Evolutionary conservation across 1,140 invertebrate species (phyloP), one percentile per base, ranked within the genome.

Genomic region (Saccostrea glomerata): DNA sequence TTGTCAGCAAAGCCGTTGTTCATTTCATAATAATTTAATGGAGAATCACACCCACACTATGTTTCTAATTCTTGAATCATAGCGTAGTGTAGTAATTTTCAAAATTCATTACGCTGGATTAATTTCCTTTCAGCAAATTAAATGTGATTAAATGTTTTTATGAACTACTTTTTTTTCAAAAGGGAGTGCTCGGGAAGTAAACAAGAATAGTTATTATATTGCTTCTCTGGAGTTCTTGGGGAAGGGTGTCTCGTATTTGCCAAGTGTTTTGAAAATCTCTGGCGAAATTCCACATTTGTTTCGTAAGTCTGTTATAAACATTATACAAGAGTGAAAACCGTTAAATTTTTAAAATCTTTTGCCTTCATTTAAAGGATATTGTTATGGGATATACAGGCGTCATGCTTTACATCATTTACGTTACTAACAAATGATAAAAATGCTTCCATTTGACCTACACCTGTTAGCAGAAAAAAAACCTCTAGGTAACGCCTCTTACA

Each of bases 241-340:
- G 58, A 11, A 40, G 70, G 36, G 25, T 9, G 15, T 25, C 2
- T 77, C 3, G 23, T 77, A 12, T 13, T 77, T 77, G 70, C 70
- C 70, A 77, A 77, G 25, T 77, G 30, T 77, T 77, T 30, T 30
- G 70, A 77, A 17, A 12, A 36, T 77, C 70, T 36, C 25, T 77
- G 70, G 70, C 70, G 25, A 30, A 30, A 15, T 77, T 77, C 70
- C 70, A 77, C 30, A 66, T 66, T 66, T 47, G 58, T 20, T 20
- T 63, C n/a, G 70, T 36, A 36, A 30, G 70, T 25, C 30, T 77
- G 70, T 36, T 6, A 36, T 36, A 77, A 40, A 30, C 70, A 30
- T 77, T 30, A 36, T 25, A 77, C 58, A 63, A 20, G 58, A 20
- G 58, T 63, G n/a, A 17, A 5, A 63, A 20, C 17, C 1, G 58